These are phyloP conservation scores for Nannoperca australis DNA, from an alignment of 2,797 vertebrate genomes.

Conservation along the genomic window DNA sequence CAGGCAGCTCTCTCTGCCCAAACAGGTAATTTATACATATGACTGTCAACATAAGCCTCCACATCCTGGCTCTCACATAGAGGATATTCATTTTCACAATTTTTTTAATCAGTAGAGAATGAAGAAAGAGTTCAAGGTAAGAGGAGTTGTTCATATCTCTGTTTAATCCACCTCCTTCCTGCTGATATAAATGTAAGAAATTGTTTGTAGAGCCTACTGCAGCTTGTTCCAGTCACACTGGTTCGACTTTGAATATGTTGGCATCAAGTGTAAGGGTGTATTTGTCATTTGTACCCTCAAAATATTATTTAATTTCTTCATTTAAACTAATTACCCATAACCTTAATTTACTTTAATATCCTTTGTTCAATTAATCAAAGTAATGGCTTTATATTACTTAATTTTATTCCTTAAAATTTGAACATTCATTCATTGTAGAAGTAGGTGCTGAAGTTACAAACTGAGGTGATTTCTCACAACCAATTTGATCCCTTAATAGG, in stretches of 20 bases:
- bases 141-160: slow-evolving; percentile 49
- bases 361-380: not conserved
- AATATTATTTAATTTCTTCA: not conserved
- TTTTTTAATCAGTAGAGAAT: slow-evolving; percentile 54
- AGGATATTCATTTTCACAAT: slow-evolving; percentile 38
- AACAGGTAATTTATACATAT: slow-evolving; percentile 45
- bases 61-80: slow-evolving; percentile 32
- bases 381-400: not conserved
- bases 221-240: not conserved
- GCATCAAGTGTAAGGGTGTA: not conserved
- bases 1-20: slow-evolving; percentile 39
- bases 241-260: not conserved
- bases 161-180: slow-evolving; percentile 35
- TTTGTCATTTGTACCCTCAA: not conserved
- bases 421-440: not conserved
- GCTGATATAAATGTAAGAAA: slow-evolving; percentile 10
- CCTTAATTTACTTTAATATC: not conserved
- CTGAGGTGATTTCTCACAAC: not conserved
- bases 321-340: not conserved
- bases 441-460: not conserved
- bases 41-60: slow-evolving; percentile 29
- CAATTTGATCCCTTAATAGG: not conserved
- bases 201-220: slow-evolving; percentile 14
- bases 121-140: slow-evolving; percentile 70
- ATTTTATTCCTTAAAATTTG: not conserved